These are phyloP conservation scores for Lynx canadensis DNA, from an alignment of 2,113 vertebrate genomes.

Conservation along the genomic window DNA sequence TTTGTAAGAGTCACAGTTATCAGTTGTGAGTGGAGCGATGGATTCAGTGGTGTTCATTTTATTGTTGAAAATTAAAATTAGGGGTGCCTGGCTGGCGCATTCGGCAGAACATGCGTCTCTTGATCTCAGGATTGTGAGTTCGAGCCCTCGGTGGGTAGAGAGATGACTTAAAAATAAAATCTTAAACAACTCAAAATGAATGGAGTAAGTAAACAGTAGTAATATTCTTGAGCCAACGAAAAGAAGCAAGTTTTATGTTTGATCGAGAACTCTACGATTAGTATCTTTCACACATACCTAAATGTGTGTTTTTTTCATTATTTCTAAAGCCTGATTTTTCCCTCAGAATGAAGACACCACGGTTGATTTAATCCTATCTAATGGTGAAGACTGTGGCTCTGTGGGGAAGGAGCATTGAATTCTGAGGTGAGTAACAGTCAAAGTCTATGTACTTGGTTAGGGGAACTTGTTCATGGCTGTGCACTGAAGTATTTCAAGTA, in stretches of 20 bases:
- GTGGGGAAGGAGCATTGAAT: not conserved
- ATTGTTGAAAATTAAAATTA: not conserved
- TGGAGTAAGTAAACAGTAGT: not conserved
- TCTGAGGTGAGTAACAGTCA: not conserved
- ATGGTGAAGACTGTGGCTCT: not conserved
- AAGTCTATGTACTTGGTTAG: not conserved
- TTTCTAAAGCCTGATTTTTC: not conserved
- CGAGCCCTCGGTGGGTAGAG: too few species aligned
- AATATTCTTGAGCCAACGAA: not conserved
- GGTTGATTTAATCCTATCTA: not conserved
- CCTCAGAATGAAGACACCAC: not conserved
- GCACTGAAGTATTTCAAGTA: not conserved
- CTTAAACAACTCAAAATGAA: not conserved
- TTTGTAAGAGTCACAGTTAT: not conserved
- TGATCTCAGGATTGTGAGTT: too few species aligned
- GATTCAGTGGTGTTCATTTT: not conserved
- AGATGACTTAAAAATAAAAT: too few species aligned
- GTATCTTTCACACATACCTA: not conserved
- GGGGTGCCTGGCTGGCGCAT: too few species aligned
- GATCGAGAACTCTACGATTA: not conserved
- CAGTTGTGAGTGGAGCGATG: not conserved
- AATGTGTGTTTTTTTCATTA: not conserved
- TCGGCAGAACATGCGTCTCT: too few species aligned
- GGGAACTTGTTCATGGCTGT: not conserved
- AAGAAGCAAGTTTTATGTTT: not conserved